These are phyloP conservation scores for Betta splendens DNA, from an alignment of 2,797 vertebrate species.

Conservation along the genomic window DNA sequence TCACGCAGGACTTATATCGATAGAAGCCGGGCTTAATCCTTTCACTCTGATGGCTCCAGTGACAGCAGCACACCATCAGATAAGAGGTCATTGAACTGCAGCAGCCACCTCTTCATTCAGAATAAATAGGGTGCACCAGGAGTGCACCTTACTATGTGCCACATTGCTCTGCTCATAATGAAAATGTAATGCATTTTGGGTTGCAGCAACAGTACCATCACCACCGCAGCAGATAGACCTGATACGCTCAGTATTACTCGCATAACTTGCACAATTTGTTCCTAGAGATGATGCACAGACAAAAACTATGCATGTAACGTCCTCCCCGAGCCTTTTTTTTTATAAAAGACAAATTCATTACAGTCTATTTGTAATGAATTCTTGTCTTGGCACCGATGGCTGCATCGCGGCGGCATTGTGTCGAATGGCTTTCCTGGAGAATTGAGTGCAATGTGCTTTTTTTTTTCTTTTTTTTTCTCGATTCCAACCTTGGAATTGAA, in stretches of 20 bases:
- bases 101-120: constrained; percentile 82
- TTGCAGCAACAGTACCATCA: constrained; percentile 68
- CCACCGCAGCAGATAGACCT: constrained; percentile 49
- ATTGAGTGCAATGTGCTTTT: background rate
- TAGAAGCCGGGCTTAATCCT: constrained; percentile 81
- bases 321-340: constrained; percentile 12
- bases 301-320: constrained; percentile 52
- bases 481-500: constrained; percentile 34
- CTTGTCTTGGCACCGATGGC: constrained; percentile 14
- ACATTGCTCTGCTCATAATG: constrained; percentile 79
- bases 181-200: constrained; percentile 83
- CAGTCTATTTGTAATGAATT: constrained; percentile 40
- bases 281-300: constrained; percentile 47
- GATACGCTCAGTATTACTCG: constrained; percentile 69
- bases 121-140: constrained; percentile 83
- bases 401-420: constrained; percentile 4
- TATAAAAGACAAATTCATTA: constrained; percentile 38
- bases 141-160: constrained; percentile 79
- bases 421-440: constrained; percentile 5
- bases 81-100: constrained; percentile 85
- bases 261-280: constrained; percentile 68
- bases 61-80: constrained; percentile 82
- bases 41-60: constrained; percentile 84
- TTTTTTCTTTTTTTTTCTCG: too few species aligned
- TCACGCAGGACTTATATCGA: constrained; percentile 78